Base-by-base conservation (phyloP, 2,797 vertebrate genomes). In the Trematomus bernacchii region DNA sequence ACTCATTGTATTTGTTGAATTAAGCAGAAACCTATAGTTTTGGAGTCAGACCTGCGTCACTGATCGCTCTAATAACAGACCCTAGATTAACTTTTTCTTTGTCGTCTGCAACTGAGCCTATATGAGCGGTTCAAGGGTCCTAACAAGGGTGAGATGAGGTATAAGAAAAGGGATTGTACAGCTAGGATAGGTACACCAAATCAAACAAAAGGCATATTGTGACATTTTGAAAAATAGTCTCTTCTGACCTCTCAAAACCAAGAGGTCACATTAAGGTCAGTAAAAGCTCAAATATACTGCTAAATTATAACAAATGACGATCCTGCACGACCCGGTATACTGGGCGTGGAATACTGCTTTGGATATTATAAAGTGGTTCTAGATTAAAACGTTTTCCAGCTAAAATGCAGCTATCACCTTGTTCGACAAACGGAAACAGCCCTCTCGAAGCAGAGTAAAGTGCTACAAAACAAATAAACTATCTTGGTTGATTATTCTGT, bases 361-460 rank as follows among this genome's bases (percentile, higher is more conserved):
- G 73, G 76, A 83, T 53, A 79, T 52, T 52, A 50, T 50, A 60
- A 40, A 81, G 76, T 54, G 80, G 73, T 55, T 87, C 63, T 42
- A 71, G 13, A 55, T 67, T 52, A 47, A 76, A 69, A 77, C 33
- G 6, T 27, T 48, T 33, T 81, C 69, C 74, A 78, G 73, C 76
- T 73, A 66, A 70, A 82, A 70, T 2, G 37, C 74, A 84, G 72
- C 66, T 52, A 63, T 54, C 48, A 48, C 19, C 23, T 33, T 37
- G 65, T 84, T 51, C 42, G 51, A 84, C 60, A 60, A 66, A 92
- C 70, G 85, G 52, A 47, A 76, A 40, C 89, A 55, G 77, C 77
- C 73, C 87, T 82, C 66, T 83, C 90, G 87, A 88, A 91, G 85
- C 76, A 78, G 70, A 87, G 85, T 91, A 93, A 94, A 92, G 90